Evolutionary conservation across 92 coral and sea anemone genomes (phyloP).

Genomic region (Actinostola sp.): DNA sequence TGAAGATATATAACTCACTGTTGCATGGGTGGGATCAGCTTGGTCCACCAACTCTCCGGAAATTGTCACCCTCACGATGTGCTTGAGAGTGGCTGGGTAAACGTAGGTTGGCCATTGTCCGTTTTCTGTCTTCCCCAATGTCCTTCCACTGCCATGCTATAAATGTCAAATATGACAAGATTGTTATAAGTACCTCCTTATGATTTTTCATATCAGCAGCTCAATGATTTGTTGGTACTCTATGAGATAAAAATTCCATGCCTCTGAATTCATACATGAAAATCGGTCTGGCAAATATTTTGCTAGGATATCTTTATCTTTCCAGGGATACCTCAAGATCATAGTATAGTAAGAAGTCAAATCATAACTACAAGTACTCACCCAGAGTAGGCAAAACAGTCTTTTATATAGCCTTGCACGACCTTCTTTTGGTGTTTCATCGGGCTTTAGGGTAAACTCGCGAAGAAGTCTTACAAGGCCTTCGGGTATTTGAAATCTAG

Average conservation of each 20-base stretch:
- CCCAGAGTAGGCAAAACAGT: constrained; percentile 45
- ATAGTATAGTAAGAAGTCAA: no score
- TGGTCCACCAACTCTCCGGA: constrained; percentile 21
- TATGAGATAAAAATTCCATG: background rate
- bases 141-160: background rate
- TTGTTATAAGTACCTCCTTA: background rate
- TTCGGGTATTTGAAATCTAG: background rate
- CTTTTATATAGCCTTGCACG: constrained; percentile 34
- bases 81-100: constrained; percentile 25
- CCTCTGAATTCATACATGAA: background rate
- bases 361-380: constrained; percentile 10
- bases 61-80: constrained; percentile 21
- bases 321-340: no score
- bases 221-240: background rate
- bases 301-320: no score
- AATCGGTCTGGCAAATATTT: no score
- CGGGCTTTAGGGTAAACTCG: constrained; percentile 27
- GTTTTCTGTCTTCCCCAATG: background rate
- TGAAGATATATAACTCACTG: background rate
- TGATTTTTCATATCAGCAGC: background rate
- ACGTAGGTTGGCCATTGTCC: constrained; percentile 19
- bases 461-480: constrained; percentile 13
- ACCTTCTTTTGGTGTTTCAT: constrained; percentile 26
- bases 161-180: no score
- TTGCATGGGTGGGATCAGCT: constrained; percentile 1